Percentiles rank a stretch among this genome's conserved stretches.
Conservation (phyloP, 1,140 invertebrate species). For the Magallana angulata region DNA sequence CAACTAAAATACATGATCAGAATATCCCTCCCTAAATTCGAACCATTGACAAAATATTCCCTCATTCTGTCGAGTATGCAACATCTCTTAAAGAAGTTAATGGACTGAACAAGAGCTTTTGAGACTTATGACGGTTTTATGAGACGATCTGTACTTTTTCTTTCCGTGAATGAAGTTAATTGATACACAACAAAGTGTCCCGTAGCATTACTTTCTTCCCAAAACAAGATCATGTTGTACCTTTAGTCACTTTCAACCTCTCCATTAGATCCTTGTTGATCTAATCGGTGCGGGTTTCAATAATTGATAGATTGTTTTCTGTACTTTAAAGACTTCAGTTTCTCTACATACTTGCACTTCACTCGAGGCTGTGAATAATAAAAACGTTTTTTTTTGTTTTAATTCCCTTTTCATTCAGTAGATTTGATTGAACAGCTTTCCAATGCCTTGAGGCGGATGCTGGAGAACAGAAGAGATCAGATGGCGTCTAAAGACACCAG, state of each 20-base stretch:
- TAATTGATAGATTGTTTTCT: background rate
- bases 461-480: background rate
- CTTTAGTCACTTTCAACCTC: background rate
- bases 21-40: too few species aligned
- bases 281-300: background rate
- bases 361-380: slow-evolving; percentile 21
- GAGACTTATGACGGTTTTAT: too few species aligned
- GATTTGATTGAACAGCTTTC: slow-evolving; percentile 1
- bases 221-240: background rate
- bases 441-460: background rate
- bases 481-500: slow-evolving; percentile 32
- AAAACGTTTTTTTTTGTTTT: background rate
- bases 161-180: background rate
- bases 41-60: too few species aligned
- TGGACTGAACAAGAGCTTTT: too few species aligned
- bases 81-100: too few species aligned
- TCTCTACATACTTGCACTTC: background rate
- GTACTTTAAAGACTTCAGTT: slow-evolving; percentile 25
- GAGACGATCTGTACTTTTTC: too few species aligned
- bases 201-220: background rate
- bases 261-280: background rate
- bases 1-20: too few species aligned
- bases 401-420: background rate
- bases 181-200: background rate
- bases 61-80: too few species aligned